A percentile compares a stretch with the other conserved stretches of the same genome.
Conservation (phyloP, 2,888 invertebrate species). For the Oeneis ivallda region DNA sequence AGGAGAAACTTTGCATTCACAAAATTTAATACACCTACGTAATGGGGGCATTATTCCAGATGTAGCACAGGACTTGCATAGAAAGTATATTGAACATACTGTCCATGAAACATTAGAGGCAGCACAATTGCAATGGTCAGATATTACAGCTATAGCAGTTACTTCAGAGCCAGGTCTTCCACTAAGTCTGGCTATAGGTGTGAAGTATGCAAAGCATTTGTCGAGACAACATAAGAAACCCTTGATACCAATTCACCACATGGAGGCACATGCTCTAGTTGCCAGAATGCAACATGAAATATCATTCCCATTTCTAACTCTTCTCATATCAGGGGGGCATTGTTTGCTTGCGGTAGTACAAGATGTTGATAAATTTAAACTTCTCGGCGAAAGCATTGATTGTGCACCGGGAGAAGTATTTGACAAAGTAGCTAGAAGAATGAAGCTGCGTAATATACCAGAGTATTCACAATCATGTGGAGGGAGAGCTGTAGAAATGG, state of each 20-base stretch:
- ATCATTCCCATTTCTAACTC: conserved; percentile 92
- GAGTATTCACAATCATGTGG: conserved; percentile 89
- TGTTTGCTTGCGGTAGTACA: conserved; percentile 90
- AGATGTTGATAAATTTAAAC: conserved; percentile 87
- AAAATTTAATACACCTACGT: conserved; percentile 87
- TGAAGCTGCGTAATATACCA: conserved; percentile 90
- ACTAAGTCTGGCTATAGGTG: conserved; percentile 89
- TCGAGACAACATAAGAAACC: conserved; percentile 87
- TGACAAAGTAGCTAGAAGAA: conserved; percentile 93
- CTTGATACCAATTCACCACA: conserved; percentile 98
- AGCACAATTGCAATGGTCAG: conserved; percentile 83
- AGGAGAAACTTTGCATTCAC: conserved; percentile 91
- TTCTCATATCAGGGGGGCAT: conserved; percentile 97
- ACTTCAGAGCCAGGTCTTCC: conserved; percentile 93
- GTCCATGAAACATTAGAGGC: conserved; percentile 85
- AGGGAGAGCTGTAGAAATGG: conserved; percentile 92
- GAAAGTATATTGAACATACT: conserved; percentile 87
- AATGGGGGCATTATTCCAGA: conserved; percentile 96
- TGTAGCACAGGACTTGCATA: conserved; percentile 91
- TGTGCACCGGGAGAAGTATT: conserved; percentile 96
- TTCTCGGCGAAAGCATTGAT: conserved; percentile 91
- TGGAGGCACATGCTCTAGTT: conserved; percentile 98
- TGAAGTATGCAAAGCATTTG: conserved; percentile 91
- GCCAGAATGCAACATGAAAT: conserved; percentile 88
- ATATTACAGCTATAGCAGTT: conserved; percentile 93